These are phyloP conservation scores for Ypsolopha scabrella DNA, from an alignment of 2,888 invertebrate genomes.

Conservation along the genomic window DNA sequence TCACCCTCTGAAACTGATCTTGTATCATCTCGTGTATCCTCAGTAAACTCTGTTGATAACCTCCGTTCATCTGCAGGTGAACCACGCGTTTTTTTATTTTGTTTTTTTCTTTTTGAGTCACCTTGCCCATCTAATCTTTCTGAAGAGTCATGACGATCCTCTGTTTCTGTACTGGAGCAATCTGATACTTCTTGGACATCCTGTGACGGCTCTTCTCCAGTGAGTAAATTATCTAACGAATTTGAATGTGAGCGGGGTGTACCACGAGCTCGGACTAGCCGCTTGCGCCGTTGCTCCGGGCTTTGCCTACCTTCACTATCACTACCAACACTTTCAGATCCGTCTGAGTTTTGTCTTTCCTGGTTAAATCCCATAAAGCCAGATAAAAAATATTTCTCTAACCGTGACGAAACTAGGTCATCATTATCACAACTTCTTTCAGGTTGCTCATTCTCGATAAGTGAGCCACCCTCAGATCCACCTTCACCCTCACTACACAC, in stretches of 20 bases:
- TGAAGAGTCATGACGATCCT: slow-evolving; percentile 75
- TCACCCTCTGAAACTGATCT: slow-evolving; percentile 74
- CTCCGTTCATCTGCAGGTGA: slow-evolving; percentile 74
- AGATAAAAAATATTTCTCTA: slow-evolving; percentile 91
- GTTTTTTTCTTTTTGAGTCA: slow-evolving; percentile 87
- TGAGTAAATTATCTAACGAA: slow-evolving; percentile 81
- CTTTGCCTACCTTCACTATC: slow-evolving; percentile 91
- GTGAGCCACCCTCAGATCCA: slow-evolving; percentile 67
- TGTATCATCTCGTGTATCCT: slow-evolving; percentile 70
- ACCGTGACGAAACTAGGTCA: slow-evolving; percentile 83
- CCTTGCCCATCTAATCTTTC: slow-evolving; percentile 81
- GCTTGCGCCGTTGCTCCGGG: slow-evolving; percentile 86
- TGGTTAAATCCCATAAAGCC: slow-evolving; percentile 87
- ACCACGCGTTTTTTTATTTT: slow-evolving; percentile 75
- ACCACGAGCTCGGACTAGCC: slow-evolving; percentile 83
- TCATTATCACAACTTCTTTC: slow-evolving; percentile 73
- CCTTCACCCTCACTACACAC: slow-evolving; percentile 83
- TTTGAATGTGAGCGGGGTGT: slow-evolving; percentile 87
- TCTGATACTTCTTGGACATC: slow-evolving; percentile 74
- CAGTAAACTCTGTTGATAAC: slow-evolving; percentile 73
- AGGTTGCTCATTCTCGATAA: slow-evolving; percentile 71
- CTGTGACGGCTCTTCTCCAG: slow-evolving; percentile 70
- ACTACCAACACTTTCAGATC: slow-evolving; percentile 89
- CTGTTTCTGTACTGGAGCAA: slow-evolving; percentile 81
- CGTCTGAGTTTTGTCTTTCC: slow-evolving; percentile 83